Evolutionary conservation across 2,113 vertebrate species (phyloP).

Genomic region (Macaca fascicularis): T2T-MFA8v1.1 NC_088392.1:2027501-2028000

Average conservation of each 20-base stretch:
- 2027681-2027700: no score
- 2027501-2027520: fast-evolving
- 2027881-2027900: not conserved
- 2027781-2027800: fast-evolving
- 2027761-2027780: not conserved
- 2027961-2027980: not conserved
- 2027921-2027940: not conserved
- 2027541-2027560: fast-evolving
- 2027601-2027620: not conserved
- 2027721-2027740: not conserved
- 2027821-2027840: fast-evolving
- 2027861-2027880: not conserved
- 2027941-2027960: no score
- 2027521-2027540: fast-evolving
- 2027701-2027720: not conserved
- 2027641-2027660: not conserved
- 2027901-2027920: not conserved
- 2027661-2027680: not conserved
- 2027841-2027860: not conserved
- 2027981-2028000: not conserved
- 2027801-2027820: fast-evolving
- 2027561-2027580: not conserved
- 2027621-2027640: not conserved
- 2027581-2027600: fast-evolving
- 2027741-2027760: fast-evolving